Base-by-base conservation (phyloP, 1,140 invertebrate species). In the Copidosoma floridanum region DNA sequence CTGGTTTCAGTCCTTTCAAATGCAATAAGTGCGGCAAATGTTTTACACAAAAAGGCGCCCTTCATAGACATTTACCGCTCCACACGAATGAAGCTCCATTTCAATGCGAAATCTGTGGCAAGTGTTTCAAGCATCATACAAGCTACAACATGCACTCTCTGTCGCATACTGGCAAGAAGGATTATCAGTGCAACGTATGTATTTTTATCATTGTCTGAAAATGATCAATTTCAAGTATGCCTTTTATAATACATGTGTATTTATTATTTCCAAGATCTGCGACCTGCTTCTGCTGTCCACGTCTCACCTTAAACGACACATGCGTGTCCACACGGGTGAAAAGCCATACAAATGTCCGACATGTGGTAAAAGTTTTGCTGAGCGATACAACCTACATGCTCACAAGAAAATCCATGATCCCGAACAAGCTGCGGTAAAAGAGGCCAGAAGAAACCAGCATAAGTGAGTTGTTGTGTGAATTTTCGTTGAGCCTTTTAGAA, bases 1-100 rank as follows among this genome's bases (percentile, higher is more conserved):
- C 84, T 69, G 86, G 85, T 61, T 86, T 89, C 38, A 86, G 86
- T 72, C 84, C 85, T 40, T 91, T 88, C 79, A 82, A 85, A 52
- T 92, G 90, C 74, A 81, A 82, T 53, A 84, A 86, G 70, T 93
- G 91, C 72, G 85, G 86, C n/a, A 93, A 93, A 74, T 81, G 83
- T 60, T 90, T 90, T 66, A 87, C 86, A 1, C 87, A 88, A 56
- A 89, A 89, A 73, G 83, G 82, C 3, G 85, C 85, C 3, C 72
- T 89, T 23, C 81, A 83, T 66, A 81, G 87, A 67, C 87, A 89
- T 68, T 79, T 86, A 65, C 83, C 85, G 12, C 86, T 88, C 55
- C 87, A 89, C 69, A 88, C 86, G 0, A 85, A 85, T 11, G 86
- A 87, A 72, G 82, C 83, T 10, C 85, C 84, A 21, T 86, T 85